These are phyloP conservation scores for Micrastur ruficollis DNA, from an alignment of 2,797 vertebrate species.

Conservation along the genomic window DNA sequence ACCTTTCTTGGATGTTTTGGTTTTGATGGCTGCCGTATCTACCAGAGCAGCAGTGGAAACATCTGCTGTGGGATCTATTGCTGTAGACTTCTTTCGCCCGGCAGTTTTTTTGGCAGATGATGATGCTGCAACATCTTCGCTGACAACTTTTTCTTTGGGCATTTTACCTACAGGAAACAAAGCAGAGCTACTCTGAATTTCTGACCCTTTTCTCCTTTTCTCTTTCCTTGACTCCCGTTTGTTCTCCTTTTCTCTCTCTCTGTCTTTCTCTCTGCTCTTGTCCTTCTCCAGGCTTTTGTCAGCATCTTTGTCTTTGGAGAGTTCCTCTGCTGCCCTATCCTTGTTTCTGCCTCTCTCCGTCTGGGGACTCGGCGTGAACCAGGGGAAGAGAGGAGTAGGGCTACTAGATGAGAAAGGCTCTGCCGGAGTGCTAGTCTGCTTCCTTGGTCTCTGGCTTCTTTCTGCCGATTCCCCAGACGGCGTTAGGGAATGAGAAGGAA, in stretches of 20 bases:
- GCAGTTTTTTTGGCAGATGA: conserved; percentile 84
- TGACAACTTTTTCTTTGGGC: conserved; percentile 79
- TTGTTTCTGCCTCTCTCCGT: conserved; percentile 77
- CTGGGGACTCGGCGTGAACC: conserved; percentile 85
- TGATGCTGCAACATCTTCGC: conserved; percentile 78
- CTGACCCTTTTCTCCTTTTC: conserved; percentile 85
- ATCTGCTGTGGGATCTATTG: conserved; percentile 77
- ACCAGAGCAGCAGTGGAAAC: conserved; percentile 65
- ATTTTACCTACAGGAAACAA: conserved; percentile 79
- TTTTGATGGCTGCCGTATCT: conserved; percentile 81
- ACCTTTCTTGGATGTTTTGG: conserved; percentile 87
- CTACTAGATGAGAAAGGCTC: conserved; percentile 83
- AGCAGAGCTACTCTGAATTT: conserved; percentile 80
- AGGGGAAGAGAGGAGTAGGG: conserved; percentile 88
- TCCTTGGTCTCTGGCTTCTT: conserved; percentile 77
- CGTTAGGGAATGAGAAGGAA: conserved; percentile 84
- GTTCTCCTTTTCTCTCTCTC: conserved; percentile 94
- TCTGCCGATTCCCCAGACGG: conserved; percentile 82
- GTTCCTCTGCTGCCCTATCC: conserved; percentile 79
- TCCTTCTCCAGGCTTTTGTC: conserved; percentile 83
- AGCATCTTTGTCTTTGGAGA: conserved; percentile 79
- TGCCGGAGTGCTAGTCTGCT: conserved; percentile 69
- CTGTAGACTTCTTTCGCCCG: conserved; percentile 85
- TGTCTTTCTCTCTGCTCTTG: conserved; percentile 84
- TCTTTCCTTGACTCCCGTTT: conserved; percentile 88